These are phyloP conservation scores for Euwallacea fornicatus DNA, from an alignment of 1,140 invertebrate species.

Conservation along the genomic window DNA sequence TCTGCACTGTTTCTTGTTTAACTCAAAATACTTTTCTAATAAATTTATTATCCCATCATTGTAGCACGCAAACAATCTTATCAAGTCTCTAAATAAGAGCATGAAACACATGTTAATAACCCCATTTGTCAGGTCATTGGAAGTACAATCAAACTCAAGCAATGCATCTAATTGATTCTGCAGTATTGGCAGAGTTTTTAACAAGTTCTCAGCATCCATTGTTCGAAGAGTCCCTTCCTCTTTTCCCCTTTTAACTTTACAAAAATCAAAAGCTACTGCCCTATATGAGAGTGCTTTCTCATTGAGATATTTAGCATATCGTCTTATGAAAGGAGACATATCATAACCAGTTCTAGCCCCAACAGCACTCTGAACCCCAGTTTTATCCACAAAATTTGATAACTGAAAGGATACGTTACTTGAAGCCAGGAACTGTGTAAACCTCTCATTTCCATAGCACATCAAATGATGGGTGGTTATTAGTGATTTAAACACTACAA, in stretches of 20 bases:
- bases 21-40: constrained; percentile 98
- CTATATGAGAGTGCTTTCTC: constrained; percentile 98
- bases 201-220: constrained; percentile 96
- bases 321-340: constrained; percentile 98
- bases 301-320: constrained; percentile 99
- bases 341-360: constrained; percentile 84
- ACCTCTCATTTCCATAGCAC: constrained; percentile 99
- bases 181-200: constrained; percentile 95
- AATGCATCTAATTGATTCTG: constrained; percentile 95
- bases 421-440: constrained; percentile 99
- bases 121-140: constrained; percentile 96
- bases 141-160: constrained; percentile 96
- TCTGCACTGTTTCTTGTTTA: constrained; percentile 98
- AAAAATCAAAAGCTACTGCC: constrained; percentile 99
- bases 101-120: constrained; percentile 99
- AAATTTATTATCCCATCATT: constrained; percentile 99
- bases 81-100: constrained; percentile 97
- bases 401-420: constrained; percentile 99
- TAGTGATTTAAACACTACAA: constrained; percentile 97
- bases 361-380: constrained; percentile 76
- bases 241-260: constrained; percentile 98
- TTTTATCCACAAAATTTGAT: constrained; percentile 96
- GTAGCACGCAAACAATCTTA: constrained; percentile 98
- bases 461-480: constrained; percentile 99
- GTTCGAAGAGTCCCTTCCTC: constrained; percentile 96